Conservation (phyloP, 1,140 invertebrate genomes). For the Drosophila serrata region DNA sequence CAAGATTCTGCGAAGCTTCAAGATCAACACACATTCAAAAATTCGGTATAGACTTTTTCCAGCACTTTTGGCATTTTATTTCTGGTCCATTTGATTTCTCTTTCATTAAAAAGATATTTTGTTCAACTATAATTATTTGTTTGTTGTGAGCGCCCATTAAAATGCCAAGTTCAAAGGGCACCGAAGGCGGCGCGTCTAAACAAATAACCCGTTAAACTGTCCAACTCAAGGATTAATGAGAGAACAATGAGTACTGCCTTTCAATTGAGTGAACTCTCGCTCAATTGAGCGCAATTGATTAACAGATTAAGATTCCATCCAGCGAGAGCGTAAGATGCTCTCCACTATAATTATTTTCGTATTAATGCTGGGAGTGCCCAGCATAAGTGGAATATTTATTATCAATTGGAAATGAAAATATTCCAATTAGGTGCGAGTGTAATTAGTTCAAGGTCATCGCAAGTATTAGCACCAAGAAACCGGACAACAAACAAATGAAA, state of each 20-base stretch:
- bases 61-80: not conserved
- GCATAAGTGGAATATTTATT: slow-evolving; percentile 68
- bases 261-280: slow-evolving; percentile 66
- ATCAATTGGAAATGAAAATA: slow-evolving; percentile 54
- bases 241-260: slow-evolving; percentile 26
- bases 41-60: too few species aligned
- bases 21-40: not conserved
- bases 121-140: slow-evolving; percentile 15
- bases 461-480: slow-evolving; percentile 10
- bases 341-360: slow-evolving; percentile 30
- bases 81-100: slow-evolving; percentile 5
- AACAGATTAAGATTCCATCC: slow-evolving; percentile 66
- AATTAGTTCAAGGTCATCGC: slow-evolving; percentile 74
- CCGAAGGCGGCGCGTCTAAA: slow-evolving; percentile 58
- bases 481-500: slow-evolving; percentile 32
- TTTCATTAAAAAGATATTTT: not conserved
- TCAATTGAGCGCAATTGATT: slow-evolving; percentile 74
- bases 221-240: slow-evolving; percentile 73
- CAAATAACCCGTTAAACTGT: slow-evolving; percentile 62
- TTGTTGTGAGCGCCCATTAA: slow-evolving; percentile 16
- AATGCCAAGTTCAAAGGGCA: slow-evolving; percentile 70
- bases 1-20: not conserved
- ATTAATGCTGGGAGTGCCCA: slow-evolving; percentile 33
- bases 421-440: slow-evolving; percentile 27
- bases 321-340: slow-evolving; percentile 25